These are phyloP conservation scores for Limenitis camilla DNA, from an alignment of 2,888 invertebrate species.

Conservation along the genomic window DNA sequence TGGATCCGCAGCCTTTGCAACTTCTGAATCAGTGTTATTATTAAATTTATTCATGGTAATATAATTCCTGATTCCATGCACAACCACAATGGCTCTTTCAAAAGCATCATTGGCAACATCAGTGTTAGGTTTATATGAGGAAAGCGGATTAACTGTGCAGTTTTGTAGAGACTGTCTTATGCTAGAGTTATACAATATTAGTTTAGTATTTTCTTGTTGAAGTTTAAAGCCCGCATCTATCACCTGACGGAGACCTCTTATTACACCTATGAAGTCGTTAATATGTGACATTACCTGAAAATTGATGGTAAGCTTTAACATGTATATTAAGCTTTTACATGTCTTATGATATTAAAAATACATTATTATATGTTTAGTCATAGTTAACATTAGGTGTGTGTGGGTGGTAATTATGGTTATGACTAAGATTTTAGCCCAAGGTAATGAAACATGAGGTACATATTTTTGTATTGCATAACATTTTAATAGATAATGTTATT, in stretches of 20 bases:
- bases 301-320: slow-evolving; percentile 12
- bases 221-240: slow-evolving; percentile 78
- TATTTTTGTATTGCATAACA: slow-evolving; percentile 6
- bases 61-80: slow-evolving; percentile 80
- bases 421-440: neutral
- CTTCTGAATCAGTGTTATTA: slow-evolving; percentile 36
- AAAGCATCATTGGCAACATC: slow-evolving; percentile 57
- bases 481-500: neutral
- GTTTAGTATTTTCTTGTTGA: slow-evolving; percentile 76
- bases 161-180: slow-evolving; percentile 63
- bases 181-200: slow-evolving; percentile 82
- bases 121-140: slow-evolving; percentile 41
- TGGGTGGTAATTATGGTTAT: too few species aligned
- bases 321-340: neutral
- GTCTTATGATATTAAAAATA: neutral
- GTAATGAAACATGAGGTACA: too few species aligned
- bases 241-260: slow-evolving; percentile 81
- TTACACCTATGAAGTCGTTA: slow-evolving; percentile 78
- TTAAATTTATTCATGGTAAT: slow-evolving; percentile 52
- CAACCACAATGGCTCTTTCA: slow-evolving; percentile 80
- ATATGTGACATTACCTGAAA: slow-evolving; percentile 73
- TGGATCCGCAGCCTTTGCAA: slow-evolving; percentile 43
- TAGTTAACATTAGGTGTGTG: neutral
- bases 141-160: slow-evolving; percentile 49
- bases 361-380: neutral